phyloP scores from a whole-genome alignment of 2,888 invertebrate species.

The Nephrotoma guestfalica region DNA sequence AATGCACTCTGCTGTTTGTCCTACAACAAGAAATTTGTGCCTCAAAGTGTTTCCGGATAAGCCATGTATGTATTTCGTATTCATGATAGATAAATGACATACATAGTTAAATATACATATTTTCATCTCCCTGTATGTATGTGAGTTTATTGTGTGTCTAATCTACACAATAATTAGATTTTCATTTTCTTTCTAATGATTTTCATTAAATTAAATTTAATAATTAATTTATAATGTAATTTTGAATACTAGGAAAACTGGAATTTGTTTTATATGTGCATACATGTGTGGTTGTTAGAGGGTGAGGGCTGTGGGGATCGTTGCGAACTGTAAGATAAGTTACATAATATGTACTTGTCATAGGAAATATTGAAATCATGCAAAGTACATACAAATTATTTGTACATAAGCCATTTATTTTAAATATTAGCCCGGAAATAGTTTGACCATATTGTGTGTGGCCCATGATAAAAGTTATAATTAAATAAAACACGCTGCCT shows the following conservation, averaged over 20 bases:
- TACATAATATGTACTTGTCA: too few relatives aligned
- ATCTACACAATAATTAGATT: not conserved
- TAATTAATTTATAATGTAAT: not conserved
- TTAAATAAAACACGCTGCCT: too few relatives aligned
- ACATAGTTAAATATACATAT: not conserved
- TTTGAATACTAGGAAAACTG: not conserved
- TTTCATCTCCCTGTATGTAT: not conserved
- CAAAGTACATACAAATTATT: too few relatives aligned
- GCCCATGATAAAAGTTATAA: too few relatives aligned
- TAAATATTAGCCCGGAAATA: too few relatives aligned
- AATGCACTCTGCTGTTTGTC: too few relatives aligned
- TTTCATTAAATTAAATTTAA: not conserved
- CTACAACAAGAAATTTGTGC: not conserved
- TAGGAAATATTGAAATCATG: too few relatives aligned
- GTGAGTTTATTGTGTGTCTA: not conserved
- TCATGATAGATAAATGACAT: not conserved
- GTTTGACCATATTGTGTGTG: too few relatives aligned
- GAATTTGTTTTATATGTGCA: not conserved
- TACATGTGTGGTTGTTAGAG: too few relatives aligned
- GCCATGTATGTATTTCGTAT: not conserved
- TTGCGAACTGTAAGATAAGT: too few relatives aligned
- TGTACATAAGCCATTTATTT: too few relatives aligned
- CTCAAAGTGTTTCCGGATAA: not conserved
- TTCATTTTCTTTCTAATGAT: not conserved
- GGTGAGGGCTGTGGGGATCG: too few relatives aligned